Conservation (phyloP, 1,140 invertebrate species). For the Ceratina japonica region DNA sequence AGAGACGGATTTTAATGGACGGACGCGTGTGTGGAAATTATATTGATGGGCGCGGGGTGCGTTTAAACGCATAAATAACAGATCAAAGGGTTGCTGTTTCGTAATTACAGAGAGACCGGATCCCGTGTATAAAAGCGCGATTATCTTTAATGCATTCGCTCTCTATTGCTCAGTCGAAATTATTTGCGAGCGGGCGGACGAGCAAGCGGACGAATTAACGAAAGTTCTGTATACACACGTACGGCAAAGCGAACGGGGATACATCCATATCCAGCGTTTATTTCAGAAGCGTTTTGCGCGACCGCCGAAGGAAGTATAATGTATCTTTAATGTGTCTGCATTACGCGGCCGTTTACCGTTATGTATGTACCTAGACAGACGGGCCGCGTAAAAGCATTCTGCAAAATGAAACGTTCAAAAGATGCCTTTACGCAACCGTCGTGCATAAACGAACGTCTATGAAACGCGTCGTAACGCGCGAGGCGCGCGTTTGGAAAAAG, state of each 20-base stretch:
- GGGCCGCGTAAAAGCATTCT: slow-evolving; percentile 37
- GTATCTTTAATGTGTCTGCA: slow-evolving; percentile 50
- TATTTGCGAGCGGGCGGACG: background rate
- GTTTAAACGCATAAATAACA: slow-evolving; percentile 27
- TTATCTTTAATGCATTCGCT: slow-evolving; percentile 40
- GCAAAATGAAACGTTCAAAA: slow-evolving; percentile 41
- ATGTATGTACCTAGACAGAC: slow-evolving; percentile 40
- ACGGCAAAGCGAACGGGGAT: slow-evolving; percentile 1
- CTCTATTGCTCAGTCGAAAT: slow-evolving; percentile 29
- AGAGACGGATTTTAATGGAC: background rate
- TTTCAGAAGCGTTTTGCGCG: slow-evolving; percentile 25
- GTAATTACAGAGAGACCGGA: slow-evolving; percentile 26
- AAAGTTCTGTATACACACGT: slow-evolving; percentile 14
- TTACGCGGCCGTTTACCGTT: slow-evolving; percentile 43
- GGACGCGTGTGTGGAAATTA: background rate
- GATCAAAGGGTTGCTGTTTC: slow-evolving; percentile 21
- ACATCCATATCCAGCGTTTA: slow-evolving; percentile 35
- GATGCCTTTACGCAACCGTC: slow-evolving; percentile 37
- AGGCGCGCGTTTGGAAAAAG: background rate
- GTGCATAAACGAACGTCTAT: slow-evolving; percentile 19
- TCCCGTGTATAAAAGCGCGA: slow-evolving; percentile 31
- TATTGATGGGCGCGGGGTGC: background rate
- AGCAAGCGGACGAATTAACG: slow-evolving; percentile 28
- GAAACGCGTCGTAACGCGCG: background rate
- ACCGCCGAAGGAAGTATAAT: slow-evolving; percentile 24